Base-by-base conservation (phyloP, 2,113 vertebrate species). In the Reinhardtius hippoglossoides region DNA sequence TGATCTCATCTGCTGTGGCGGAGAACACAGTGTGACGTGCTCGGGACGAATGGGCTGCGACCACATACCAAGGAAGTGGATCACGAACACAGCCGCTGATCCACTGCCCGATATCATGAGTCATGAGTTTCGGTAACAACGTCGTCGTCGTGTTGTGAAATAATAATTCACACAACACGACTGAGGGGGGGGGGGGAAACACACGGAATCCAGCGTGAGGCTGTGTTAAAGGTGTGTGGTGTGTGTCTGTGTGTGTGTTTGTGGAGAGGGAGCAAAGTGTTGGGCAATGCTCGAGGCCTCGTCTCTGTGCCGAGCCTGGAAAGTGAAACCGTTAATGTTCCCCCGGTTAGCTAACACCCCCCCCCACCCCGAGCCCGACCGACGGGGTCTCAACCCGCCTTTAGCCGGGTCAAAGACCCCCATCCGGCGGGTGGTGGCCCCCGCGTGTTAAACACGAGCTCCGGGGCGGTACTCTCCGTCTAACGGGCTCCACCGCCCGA, bases 21-120 rank as follows among this genome's bases (percentile, higher is more conserved):
- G 9, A 54, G 20, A 10, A 55, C 54, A 24, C 54, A 24, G 50
- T 61, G 67, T 57, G 77, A 77, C 64, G 74, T 50, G 35, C 60
- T 60, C 9, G 16, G 46, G 73, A 62, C 60, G 78, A 71, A 75
- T 12, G 40, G 23, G 62, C 2, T 50, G 55, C 67, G 1, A 21
- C 1, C 27, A 71, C 81, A 89, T 85, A 87, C 86, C 85, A 78
- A 56, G 61, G 76, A 83, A 72, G 65, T 89, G 76, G n/a, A 71
- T 90, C 89, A 88, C 44, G 50, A 63, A 71, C 31, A 40, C 74
- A 13, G 70, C 27, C 27, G 40, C 20, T 48, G 67, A 76, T 16
- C 68, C 13, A 10, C 12, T 20, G 15, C 27, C 20, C n/a, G 63
- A 60, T 63, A 50, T 37, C 35, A 37, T 87, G 87, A 92, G 63